Evolutionary conservation across 2,113 vertebrate genomes (phyloP).

Genomic region (Planiliza haematocheilus): DNA sequence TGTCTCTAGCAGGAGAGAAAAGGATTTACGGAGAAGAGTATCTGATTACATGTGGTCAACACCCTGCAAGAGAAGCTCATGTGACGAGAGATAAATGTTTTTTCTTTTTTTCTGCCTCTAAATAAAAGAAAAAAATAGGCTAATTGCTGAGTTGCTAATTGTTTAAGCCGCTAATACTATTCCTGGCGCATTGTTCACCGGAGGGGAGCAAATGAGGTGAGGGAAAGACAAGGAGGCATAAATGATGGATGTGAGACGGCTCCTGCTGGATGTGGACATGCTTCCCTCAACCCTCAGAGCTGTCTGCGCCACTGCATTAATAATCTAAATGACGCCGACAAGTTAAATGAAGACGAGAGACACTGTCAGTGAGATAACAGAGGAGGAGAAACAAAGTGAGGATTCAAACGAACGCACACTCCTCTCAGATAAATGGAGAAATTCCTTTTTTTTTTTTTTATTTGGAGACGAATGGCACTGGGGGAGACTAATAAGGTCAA

Average conservation of each 20-base stretch:
- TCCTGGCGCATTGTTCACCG: slow-evolving; percentile 27
- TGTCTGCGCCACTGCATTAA: slow-evolving; percentile 47
- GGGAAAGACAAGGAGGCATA: slow-evolving; percentile 81
- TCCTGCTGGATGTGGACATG: slow-evolving; percentile 76
- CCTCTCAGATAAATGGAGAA: slow-evolving; percentile 8
- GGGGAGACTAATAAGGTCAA: slow-evolving; percentile 27
- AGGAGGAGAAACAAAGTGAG: not conserved
- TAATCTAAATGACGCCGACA: slow-evolving; percentile 45
- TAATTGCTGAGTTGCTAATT: slow-evolving; percentile 41
- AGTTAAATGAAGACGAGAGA: slow-evolving; percentile 53
- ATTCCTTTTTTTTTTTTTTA: not conserved
- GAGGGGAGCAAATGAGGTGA: slow-evolving; percentile 77
- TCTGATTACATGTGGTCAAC: slow-evolving; percentile 13
- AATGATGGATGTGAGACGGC: slow-evolving; percentile 85
- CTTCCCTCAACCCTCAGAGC: slow-evolving; percentile 68
- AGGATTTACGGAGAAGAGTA: not conserved
- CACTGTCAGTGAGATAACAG: slow-evolving; percentile 14
- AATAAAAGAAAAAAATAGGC: slow-evolving; percentile 24
- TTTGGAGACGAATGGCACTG: slow-evolving; percentile 8
- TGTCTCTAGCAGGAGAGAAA: no score
- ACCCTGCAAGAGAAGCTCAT: not conserved
- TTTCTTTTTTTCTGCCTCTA: slow-evolving; percentile 10
- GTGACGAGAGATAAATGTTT: not conserved
- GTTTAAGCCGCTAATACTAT: slow-evolving; percentile 18
- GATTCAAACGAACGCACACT: slow-evolving; percentile 1